Conservation (phyloP, 2,888 invertebrate genomes). For the Oxytorus armatus region DNA sequence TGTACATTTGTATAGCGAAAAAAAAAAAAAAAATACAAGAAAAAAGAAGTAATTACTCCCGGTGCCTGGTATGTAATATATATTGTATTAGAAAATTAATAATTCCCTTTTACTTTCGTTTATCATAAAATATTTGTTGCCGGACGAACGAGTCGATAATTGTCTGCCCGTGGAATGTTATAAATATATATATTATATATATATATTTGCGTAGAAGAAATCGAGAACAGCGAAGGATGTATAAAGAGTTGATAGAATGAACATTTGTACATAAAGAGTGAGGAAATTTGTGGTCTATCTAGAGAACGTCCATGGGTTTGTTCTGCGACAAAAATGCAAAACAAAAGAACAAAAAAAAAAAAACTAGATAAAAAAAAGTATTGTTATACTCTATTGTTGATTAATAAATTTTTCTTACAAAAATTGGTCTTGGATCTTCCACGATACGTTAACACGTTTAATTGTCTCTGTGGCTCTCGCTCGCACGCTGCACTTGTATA, state of each 20-base stretch:
- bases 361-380: slow-evolving; percentile 75
- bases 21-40: slow-evolving; percentile 1
- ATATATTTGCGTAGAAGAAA: slow-evolving; percentile 69
- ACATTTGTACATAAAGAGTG: slow-evolving; percentile 78
- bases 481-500: slow-evolving; percentile 55
- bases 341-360: slow-evolving; percentile 74
- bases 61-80: slow-evolving; percentile 30
- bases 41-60: slow-evolving; percentile 10
- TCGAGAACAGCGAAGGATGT: too few species aligned
- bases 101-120: too few species aligned
- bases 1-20: slow-evolving; percentile 41
- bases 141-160: slow-evolving; percentile 74
- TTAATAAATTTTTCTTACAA: slow-evolving; percentile 84
- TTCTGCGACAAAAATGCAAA: slow-evolving; percentile 79
- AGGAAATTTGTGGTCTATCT: slow-evolving; percentile 74
- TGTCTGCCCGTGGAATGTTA: slow-evolving; percentile 80
- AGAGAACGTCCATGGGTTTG: slow-evolving; percentile 83
- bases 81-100: slow-evolving; percentile 41
- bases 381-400: slow-evolving; percentile 82
- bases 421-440: slow-evolving; percentile 82
- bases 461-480: slow-evolving; percentile 52
- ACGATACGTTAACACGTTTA: slow-evolving; percentile 69
- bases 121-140: slow-evolving; percentile 76
- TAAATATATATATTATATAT: slow-evolving; percentile 77
- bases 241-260: slow-evolving; percentile 66